These are phyloP conservation scores for Microdon myrmicae DNA, from an alignment of 2,888 invertebrate genomes.

Conservation along the genomic window DNA sequence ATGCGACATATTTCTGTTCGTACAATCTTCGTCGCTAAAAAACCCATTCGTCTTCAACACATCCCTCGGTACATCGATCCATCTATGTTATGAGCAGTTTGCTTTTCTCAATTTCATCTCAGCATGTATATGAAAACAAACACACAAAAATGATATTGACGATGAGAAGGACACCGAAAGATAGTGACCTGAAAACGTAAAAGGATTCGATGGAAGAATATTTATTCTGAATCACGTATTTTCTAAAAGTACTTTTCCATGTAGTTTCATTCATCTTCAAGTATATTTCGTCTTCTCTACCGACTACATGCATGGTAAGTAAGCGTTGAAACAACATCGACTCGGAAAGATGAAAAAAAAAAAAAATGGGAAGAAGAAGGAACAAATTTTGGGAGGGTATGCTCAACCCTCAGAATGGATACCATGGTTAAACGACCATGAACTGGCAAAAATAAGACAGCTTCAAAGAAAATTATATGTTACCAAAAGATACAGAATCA, in stretches of 20 bases:
- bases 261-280: constrained; percentile 52
- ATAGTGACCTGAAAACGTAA: constrained; percentile 8
- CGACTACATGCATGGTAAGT: constrained; percentile 46
- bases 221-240: constrained; percentile 51
- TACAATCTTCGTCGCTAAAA: constrained; percentile 29
- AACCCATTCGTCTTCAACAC: constrained; percentile 4
- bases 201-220: constrained; percentile 49
- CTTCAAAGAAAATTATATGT: constrained; percentile 27
- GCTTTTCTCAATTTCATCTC: constrained; percentile 11
- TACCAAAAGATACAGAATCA: constrained; percentile 18
- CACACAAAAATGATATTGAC: neutral
- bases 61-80: no score
- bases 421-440: constrained; percentile 37
- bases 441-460: constrained; percentile 46
- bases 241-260: constrained; percentile 52
- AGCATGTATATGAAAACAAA: constrained; percentile 8
- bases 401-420: neutral
- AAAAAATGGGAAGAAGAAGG: constrained; percentile 9
- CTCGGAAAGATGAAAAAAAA: no score
- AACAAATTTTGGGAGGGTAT: constrained; percentile 1
- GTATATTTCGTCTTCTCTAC: no score
- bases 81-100: no score
- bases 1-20: constrained; percentile 39
- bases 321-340: constrained; percentile 23
- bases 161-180: constrained; percentile 19